Percentiles rank a stretch among this genome's conserved stretches.
Conservation (phyloP, 2,113 vertebrate species). For the Lampris incognitus region DNA sequence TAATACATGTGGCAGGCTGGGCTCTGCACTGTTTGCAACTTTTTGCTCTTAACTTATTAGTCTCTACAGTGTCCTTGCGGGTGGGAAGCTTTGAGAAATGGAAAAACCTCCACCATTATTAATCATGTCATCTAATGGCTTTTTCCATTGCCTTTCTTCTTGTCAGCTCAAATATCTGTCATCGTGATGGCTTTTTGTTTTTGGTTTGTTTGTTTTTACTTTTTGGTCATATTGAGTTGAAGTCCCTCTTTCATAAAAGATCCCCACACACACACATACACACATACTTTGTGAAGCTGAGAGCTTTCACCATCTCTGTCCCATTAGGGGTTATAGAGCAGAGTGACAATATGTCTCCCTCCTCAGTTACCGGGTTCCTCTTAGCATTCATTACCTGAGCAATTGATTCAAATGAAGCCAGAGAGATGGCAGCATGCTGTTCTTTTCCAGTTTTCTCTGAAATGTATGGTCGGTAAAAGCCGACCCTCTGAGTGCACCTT, state of each 20-base stretch:
- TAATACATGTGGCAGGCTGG: background rate
- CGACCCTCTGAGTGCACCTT: background rate
- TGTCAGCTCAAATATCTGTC: background rate
- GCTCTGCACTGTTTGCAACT: background rate
- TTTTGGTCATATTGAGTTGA: background rate
- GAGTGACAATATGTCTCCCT: too few species aligned
- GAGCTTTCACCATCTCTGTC: too few species aligned
- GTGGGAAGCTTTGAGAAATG: background rate
- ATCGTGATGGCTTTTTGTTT: background rate
- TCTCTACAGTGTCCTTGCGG: background rate
- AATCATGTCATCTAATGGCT: slow-evolving; percentile 1
- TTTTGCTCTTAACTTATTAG: background rate
- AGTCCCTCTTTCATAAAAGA: background rate
- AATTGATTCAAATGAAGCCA: too few species aligned
- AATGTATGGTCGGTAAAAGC: background rate
- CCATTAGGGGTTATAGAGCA: too few species aligned
- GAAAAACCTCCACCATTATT: background rate
- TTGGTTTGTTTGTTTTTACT: background rate
- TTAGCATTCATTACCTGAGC: too few species aligned
- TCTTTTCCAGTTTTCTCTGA: too few species aligned
- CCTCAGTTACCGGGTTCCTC: too few species aligned
- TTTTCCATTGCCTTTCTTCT: background rate
- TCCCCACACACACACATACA: too few species aligned
- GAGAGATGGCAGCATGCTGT: too few species aligned
- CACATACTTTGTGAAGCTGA: too few species aligned